Evolutionary conservation across 2,888 invertebrate species (phyloP).

Genomic region (Diarsia dahlii): DNA sequence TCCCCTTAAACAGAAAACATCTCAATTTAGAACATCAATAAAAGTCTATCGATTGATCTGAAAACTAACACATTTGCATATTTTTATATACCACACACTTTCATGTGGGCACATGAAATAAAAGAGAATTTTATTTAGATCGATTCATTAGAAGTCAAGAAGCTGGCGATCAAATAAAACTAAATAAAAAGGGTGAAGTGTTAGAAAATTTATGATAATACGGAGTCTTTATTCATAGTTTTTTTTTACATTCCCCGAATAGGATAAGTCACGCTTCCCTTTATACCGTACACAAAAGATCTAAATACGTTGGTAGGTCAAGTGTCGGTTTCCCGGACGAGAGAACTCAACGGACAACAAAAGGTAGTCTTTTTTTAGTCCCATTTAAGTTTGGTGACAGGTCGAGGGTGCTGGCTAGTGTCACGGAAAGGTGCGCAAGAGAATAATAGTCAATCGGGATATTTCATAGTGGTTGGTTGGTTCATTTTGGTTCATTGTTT

Average conservation of each 20-base stretch:
- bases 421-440: conserved; percentile 51
- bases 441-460: conserved; percentile 50
- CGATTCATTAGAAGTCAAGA: conserved; percentile 64
- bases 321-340: conserved; percentile 89
- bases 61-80: conserved; percentile 40
- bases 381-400: conserved; percentile 79
- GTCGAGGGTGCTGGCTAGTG: conserved; percentile 76
- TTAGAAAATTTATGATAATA: conserved; percentile 81
- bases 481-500: conserved; percentile 37
- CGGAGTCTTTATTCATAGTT: conserved; percentile 78
- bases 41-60: conserved; percentile 39
- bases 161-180: conserved; percentile 67
- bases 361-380: conserved; percentile 78
- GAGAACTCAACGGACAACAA: conserved; percentile 81
- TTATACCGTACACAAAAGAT: conserved; percentile 86
- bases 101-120: conserved; percentile 57
- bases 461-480: conserved; percentile 32
- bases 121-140: conserved; percentile 67
- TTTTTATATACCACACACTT: conserved; percentile 68
- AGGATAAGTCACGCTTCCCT: conserved; percentile 87
- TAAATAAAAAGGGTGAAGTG: conserved; percentile 68
- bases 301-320: conserved; percentile 88
- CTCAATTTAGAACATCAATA: conserved; percentile 27
- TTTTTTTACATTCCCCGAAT: conserved; percentile 76
- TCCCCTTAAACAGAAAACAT: conserved; percentile 16